A percentile compares a stretch with the other conserved stretches of the same genome.
Conservation (phyloP, 2,113 vertebrate species). For the Phalacrocorax brasilianus region DNA sequence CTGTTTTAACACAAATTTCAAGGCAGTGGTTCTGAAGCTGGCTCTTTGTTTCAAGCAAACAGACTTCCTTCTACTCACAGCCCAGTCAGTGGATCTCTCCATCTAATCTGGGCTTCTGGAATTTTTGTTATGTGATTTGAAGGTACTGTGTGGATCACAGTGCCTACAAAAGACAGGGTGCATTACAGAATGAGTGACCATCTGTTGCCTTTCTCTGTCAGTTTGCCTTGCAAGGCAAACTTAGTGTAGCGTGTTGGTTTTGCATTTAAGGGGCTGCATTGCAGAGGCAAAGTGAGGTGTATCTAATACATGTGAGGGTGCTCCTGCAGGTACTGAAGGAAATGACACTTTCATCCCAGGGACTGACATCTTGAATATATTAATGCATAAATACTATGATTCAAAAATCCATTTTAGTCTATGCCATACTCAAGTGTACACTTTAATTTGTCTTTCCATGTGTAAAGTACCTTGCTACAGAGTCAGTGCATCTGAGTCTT, state of each 20-base stretch:
- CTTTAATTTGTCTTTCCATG: background rate
- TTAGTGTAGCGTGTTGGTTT: background rate
- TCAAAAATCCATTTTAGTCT: background rate
- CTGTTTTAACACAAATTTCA: background rate
- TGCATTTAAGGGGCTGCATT: background rate
- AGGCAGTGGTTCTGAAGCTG: background rate
- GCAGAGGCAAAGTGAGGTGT: background rate
- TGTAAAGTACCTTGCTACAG: background rate
- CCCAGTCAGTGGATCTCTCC: background rate
- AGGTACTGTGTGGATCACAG: background rate
- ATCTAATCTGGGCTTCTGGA: background rate
- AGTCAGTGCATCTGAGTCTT: background rate
- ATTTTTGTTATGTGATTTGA: background rate
- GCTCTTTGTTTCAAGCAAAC: background rate
- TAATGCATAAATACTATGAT: background rate
- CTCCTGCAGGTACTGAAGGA: background rate
- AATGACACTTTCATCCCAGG: background rate
- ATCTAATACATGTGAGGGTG: background rate
- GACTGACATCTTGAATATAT: background rate
- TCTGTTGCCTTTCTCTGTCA: background rate
- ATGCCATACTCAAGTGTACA: background rate
- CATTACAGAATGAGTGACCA: background rate
- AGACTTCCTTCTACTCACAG: background rate
- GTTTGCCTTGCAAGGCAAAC: background rate
- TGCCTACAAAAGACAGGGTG: background rate